phyloP scores from a whole-genome alignment of 2,797 vertebrate species.

The Microctenopoma steveboyesi region DNA sequence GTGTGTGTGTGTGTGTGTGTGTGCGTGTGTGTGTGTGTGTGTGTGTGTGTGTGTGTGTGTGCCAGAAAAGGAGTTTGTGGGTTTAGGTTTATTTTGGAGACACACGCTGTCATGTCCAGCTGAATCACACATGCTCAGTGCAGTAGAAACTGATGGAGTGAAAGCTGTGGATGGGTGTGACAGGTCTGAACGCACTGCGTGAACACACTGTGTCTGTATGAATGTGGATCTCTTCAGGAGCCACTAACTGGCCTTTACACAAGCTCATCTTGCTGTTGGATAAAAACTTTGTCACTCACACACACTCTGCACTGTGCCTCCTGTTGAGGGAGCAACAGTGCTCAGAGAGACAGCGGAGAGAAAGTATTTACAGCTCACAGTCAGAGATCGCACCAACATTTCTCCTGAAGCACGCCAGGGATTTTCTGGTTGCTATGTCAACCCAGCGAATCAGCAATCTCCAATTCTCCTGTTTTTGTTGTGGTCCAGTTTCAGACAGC shows the following conservation, averaged over 20 bases:
- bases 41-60: too few species aligned
- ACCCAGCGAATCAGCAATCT: conserved; percentile 36
- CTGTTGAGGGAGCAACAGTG: background rate
- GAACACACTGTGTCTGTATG: background rate
- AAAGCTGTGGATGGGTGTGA: conserved; percentile 49
- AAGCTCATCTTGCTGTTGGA: conserved; percentile 33
- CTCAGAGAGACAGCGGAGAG: conserved; percentile 6
- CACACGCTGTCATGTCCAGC: conserved; percentile 3
- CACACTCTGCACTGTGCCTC: conserved; percentile 18
- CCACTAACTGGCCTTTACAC: conserved; percentile 34
- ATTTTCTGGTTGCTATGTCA: conserved; percentile 62
- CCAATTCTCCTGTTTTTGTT: conserved; percentile 1
- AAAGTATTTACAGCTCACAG: conserved; percentile 45
- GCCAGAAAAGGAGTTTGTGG: conserved; percentile 26
- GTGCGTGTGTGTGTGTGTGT: too few species aligned
- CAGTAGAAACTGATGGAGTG: conserved; percentile 59
- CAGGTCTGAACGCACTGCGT: too few species aligned
- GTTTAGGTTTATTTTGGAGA: conserved; percentile 17
- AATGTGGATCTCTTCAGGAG: conserved; percentile 12
- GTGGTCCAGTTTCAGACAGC: background rate
- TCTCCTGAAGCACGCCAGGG: conserved; percentile 33
- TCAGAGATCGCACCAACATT: conserved; percentile 25
- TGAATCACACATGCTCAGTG: conserved; percentile 9
- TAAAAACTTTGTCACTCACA: conserved; percentile 42
- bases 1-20: background rate